Evolutionary conservation across 2,888 invertebrate genomes (phyloP).

Genomic region (Melanophora roralis): DNA sequence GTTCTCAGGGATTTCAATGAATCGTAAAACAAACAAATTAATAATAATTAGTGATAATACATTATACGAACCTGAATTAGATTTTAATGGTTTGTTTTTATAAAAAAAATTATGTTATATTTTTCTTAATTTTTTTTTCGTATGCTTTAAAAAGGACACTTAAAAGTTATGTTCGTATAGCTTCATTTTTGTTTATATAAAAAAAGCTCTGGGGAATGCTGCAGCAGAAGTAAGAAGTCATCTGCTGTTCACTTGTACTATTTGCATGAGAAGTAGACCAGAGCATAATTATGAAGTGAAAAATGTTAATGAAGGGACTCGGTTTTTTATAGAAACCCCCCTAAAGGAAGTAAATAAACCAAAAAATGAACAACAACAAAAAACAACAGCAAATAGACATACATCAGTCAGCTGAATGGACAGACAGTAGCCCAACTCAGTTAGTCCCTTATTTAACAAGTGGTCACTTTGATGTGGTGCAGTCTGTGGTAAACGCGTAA

Average conservation of each 20-base stretch:
- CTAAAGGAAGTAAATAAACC: slow-evolving; percentile 32
- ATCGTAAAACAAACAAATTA: no score
- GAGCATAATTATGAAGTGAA: slow-evolving; percentile 54
- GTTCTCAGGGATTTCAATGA: no score
- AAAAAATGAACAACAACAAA: slow-evolving; percentile 33
- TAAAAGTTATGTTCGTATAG: slow-evolving; percentile 30
- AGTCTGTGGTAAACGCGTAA: slow-evolving; percentile 73
- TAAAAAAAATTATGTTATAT: slow-evolving; percentile 40
- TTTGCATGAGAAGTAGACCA: not conserved
- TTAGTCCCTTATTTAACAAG: slow-evolving; percentile 62
- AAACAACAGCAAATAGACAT: slow-evolving; percentile 55
- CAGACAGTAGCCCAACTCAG: slow-evolving; percentile 13
- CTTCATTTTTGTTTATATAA: slow-evolving; percentile 39
- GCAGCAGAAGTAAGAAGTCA: slow-evolving; percentile 32
- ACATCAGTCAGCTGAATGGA: slow-evolving; percentile 52
- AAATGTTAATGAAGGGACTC: slow-evolving; percentile 62
- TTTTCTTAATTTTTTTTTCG: slow-evolving; percentile 39
- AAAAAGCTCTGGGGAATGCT: slow-evolving; percentile 54
- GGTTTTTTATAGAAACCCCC: not conserved
- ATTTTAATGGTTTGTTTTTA: slow-evolving; percentile 49
- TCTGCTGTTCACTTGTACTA: not conserved
- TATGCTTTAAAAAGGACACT: not conserved
- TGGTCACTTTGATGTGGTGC: slow-evolving; percentile 75
- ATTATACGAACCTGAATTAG: not conserved
- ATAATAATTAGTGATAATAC: no score